These are phyloP conservation scores for Poecile atricapillus DNA, from an alignment of 2,113 vertebrate species.

Conservation along the genomic window DNA sequence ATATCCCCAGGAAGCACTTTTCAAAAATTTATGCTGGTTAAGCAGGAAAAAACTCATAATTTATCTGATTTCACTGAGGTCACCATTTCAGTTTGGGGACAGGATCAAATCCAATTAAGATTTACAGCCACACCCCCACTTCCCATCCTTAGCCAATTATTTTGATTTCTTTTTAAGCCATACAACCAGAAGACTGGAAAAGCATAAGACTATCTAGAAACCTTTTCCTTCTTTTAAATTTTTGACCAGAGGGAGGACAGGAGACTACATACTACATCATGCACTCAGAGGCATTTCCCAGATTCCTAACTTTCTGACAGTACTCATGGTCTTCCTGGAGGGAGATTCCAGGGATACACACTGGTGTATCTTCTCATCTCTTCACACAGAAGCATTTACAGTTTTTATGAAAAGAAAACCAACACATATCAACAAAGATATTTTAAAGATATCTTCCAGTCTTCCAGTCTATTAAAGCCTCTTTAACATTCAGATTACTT, in stretches of 20 bases:
- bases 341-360: not conserved
- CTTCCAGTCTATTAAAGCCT: not conserved
- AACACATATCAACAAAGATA: rapidly evolving
- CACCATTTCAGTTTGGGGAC: not conserved
- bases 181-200: not conserved
- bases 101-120: not conserved
- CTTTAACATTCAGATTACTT: not conserved
- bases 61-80: not conserved
- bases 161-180: not conserved
- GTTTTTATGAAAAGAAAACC: not conserved
- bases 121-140: not conserved
- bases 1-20: not conserved
- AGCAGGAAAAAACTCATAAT: not conserved
- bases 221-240: not conserved
- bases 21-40: not conserved
- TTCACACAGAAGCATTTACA: not conserved
- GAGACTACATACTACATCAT: not conserved
- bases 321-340: not conserved
- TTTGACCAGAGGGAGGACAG: not conserved
- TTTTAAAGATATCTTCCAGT: not conserved
- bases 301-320: not conserved
- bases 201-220: not conserved
- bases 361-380: not conserved
- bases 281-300: not conserved
- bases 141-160: not conserved